Percentiles rank a stretch among this genome's conserved stretches.
Evolutionary conservation across 2,113 vertebrate genomes (phyloP).

Genomic region (Sinocyclocheilus grahami): DNA sequence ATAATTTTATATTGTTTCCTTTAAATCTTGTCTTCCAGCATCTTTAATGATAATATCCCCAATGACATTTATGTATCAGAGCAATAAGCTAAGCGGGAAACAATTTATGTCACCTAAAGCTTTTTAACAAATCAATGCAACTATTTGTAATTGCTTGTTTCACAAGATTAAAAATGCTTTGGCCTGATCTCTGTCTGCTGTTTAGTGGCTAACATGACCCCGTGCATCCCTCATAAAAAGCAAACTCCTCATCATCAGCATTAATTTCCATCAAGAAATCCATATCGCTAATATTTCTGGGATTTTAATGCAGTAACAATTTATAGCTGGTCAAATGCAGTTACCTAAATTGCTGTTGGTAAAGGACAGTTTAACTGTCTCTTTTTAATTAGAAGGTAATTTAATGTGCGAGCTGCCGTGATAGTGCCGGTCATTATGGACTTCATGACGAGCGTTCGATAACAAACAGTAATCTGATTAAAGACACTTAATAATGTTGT

Average conservation of each 20-base stretch:
- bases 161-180: constrained; percentile 99
- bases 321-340: constrained; percentile 99
- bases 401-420: constrained; percentile 87
- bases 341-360: constrained; percentile 99
- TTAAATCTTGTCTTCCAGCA: constrained; percentile 84
- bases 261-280: constrained; percentile 91
- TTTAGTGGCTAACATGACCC: constrained; percentile 94
- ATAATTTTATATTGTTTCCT: constrained; percentile 78
- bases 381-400: constrained; percentile 98
- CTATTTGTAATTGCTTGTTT: constrained; percentile 99
- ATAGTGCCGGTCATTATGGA: constrained; percentile 83
- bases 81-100: constrained; percentile 96
- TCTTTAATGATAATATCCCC: constrained; percentile 89
- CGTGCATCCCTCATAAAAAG: constrained; percentile 77
- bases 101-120: constrained; percentile 99
- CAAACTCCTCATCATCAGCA: constrained; percentile 85
- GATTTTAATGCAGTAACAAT: constrained; percentile 97
- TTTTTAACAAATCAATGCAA: constrained; percentile 99
- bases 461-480: constrained; percentile 77
- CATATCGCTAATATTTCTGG: constrained; percentile 95
- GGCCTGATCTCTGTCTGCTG: constrained; percentile 90
- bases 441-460: constrained; percentile 79
- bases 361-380: constrained; percentile 98
- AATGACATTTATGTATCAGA: constrained; percentile 93
- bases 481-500: constrained; percentile 4